phyloP scores from a whole-genome alignment of 2,888 invertebrate genomes.

The Xestia rhomboidea region DNA sequence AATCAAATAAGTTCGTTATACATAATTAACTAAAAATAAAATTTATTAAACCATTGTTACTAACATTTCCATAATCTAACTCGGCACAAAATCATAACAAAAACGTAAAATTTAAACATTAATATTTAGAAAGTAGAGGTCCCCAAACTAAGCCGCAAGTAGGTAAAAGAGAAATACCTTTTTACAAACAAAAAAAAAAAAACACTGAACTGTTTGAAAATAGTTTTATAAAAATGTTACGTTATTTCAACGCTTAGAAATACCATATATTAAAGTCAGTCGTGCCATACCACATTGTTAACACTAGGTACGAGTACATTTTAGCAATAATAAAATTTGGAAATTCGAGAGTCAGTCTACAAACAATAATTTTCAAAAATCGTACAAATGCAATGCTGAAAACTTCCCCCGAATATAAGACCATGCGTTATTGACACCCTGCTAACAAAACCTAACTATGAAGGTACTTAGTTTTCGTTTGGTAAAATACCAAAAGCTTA shows the following conservation, averaged over 20 bases:
- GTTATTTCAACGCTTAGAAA: neutral
- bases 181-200: too few relatives aligned
- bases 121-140: too few relatives aligned
- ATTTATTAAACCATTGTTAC: too few relatives aligned
- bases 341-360: neutral
- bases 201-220: neutral
- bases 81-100: too few relatives aligned
- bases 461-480: neutral
- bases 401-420: neutral
- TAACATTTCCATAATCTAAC: too few relatives aligned
- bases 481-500: neutral
- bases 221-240: neutral
- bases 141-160: too few relatives aligned
- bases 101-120: too few relatives aligned
- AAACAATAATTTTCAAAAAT: neutral
- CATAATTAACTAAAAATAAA: too few relatives aligned
- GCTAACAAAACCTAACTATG: neutral
- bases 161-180: too few relatives aligned
- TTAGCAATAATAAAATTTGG: neutral
- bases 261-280: neutral
- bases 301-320: neutral
- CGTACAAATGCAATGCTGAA: neutral
- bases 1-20: too few relatives aligned
- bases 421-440: neutral
- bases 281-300: neutral